Percentiles rank a stretch among this genome's conserved stretches.
phyloP scores from a whole-genome alignment of 30 jellyfish, hydroid and myxozoan genomes.

The Turritopsis rubra region DNA sequence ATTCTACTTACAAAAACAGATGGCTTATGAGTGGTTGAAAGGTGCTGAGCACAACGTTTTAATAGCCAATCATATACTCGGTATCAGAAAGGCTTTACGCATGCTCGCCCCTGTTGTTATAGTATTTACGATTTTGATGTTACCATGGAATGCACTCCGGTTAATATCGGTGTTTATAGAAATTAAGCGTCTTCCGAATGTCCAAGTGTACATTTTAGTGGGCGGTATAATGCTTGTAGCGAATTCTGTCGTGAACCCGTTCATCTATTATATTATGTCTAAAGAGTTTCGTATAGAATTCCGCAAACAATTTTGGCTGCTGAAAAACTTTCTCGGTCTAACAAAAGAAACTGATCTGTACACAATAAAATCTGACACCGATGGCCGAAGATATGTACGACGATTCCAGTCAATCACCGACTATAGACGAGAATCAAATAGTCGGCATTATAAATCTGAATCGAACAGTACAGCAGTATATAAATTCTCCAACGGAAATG shows the following conservation, averaged over 20 bases:
- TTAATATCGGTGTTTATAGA: conserved; percentile 41
- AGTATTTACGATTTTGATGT: conserved; percentile 59
- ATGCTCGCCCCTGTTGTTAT: conserved; percentile 91
- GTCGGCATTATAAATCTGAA: not conserved
- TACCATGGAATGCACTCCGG: conserved; percentile 79
- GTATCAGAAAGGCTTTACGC: conserved; percentile 76
- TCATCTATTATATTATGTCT: conserved; percentile 70
- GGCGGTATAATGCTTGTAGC: conserved; percentile 62
- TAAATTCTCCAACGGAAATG: not conserved
- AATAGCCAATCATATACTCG: conserved; percentile 50
- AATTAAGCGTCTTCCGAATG: conserved; percentile 18
- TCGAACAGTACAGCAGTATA: not conserved
- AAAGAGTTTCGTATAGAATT: conserved; percentile 75
- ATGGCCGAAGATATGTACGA: conserved; percentile 3
- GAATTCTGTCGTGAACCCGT: conserved; percentile 79
- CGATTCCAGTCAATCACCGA: not conserved
- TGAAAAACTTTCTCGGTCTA: not conserved
- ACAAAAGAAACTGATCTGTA: not conserved
- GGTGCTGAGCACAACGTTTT: conserved; percentile 23
- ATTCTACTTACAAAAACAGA: conserved; percentile 35
- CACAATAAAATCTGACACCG: conserved; percentile 10
- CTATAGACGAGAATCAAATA: not conserved
- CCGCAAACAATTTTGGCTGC: conserved; percentile 58
- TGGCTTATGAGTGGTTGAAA: conserved; percentile 65
- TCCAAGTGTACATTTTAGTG: conserved; percentile 21